Evolutionary conservation across 2,888 invertebrate species (phyloP).

Genomic region (Brenthis ino): DNA sequence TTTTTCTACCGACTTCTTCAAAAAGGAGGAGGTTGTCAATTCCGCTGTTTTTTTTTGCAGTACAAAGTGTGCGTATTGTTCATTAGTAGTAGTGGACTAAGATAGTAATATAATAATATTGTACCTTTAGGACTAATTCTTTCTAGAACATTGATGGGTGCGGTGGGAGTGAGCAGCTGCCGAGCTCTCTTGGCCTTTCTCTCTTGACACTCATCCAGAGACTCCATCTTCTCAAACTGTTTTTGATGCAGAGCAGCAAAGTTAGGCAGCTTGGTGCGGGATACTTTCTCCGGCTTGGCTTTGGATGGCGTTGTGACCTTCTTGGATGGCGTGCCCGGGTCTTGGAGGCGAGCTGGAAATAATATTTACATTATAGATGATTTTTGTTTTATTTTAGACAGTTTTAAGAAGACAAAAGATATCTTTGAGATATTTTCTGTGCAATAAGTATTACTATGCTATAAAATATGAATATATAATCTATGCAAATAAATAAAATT

Average conservation of each 20-base stretch:
- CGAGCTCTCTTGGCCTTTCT: conserved; percentile 71
- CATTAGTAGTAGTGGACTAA: background rate
- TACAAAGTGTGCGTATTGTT: no score
- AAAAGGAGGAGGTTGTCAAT: no score
- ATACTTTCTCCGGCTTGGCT: conserved; percentile 36
- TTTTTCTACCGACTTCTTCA: no score
- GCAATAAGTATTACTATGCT: no score
- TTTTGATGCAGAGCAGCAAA: conserved; percentile 86
- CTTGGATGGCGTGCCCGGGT: conserved; percentile 46
- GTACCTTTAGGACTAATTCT: conserved; percentile 62
- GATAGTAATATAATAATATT: background rate
- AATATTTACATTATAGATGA: background rate
- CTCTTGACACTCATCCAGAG: conserved; percentile 83
- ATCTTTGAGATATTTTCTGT: no score
- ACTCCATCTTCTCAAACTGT: conserved; percentile 86
- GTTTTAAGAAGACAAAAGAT: no score
- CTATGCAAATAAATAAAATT: no score
- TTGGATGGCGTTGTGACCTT: conserved; percentile 49
- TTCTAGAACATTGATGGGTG: conserved; percentile 49
- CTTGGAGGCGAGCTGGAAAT: conserved; percentile 54
- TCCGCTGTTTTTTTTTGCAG: no score
- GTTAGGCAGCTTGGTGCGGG: conserved; percentile 84
- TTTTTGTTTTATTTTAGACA: no score
- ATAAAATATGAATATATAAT: no score
- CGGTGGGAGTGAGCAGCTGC: conserved; percentile 65